These are phyloP conservation scores for Tokudaia muenninki DNA, from an alignment of 2,797 vertebrate genomes.

Conservation along the genomic window DNA sequence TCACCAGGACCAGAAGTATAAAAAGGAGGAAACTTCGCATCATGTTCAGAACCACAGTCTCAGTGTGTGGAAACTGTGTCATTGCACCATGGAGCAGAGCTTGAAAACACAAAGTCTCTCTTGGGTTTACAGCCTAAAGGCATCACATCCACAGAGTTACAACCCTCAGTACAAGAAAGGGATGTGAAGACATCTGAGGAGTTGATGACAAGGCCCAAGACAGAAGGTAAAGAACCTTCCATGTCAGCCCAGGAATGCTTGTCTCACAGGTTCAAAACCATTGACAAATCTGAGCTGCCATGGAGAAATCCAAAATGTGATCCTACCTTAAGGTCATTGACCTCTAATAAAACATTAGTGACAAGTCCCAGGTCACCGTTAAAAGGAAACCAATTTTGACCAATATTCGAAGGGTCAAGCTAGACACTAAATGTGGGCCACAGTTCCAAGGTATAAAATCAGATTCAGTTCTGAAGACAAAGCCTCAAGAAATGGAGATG, in stretches of 20 bases:
- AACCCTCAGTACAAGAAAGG: slow-evolving; percentile 45
- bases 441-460: slow-evolving; percentile 3
- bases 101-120: slow-evolving; percentile 49
- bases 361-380: neutral
- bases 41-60: slow-evolving; percentile 40
- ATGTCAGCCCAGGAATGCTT: slow-evolving; percentile 11
- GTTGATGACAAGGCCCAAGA: slow-evolving; percentile 23
- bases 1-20: neutral
- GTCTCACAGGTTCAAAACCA: neutral
- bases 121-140: slow-evolving; percentile 39
- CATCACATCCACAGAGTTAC: slow-evolving; percentile 33
- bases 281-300: slow-evolving; percentile 36
- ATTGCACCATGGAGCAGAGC: neutral
- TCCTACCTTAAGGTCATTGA: slow-evolving; percentile 14
- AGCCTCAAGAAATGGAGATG: slow-evolving; percentile 41
- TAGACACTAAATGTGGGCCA: slow-evolving; percentile 39
- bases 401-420: slow-evolving; percentile 52
- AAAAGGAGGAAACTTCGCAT: neutral
- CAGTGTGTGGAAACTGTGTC: slow-evolving; percentile 19
- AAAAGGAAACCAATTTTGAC: slow-evolving; percentile 50
- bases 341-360: slow-evolving; percentile 42
- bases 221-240: neutral
- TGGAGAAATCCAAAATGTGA: slow-evolving; percentile 60
- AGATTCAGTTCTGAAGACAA: neutral
- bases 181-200: neutral